These are phyloP conservation scores for Malacoctenus gilli DNA, from an alignment of 2,797 vertebrate species.

Conservation along the genomic window DNA sequence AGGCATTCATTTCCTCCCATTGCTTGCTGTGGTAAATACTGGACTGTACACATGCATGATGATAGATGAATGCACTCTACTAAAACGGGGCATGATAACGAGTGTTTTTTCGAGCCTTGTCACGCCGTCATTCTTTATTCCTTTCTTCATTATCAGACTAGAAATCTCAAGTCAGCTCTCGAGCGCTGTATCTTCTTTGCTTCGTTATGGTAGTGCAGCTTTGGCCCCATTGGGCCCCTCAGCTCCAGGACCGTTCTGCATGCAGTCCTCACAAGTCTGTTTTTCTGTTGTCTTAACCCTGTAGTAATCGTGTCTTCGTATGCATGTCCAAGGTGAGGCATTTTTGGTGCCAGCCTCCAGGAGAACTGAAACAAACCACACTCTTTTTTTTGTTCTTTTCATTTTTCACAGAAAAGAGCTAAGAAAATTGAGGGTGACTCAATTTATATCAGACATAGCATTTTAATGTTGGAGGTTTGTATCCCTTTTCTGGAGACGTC, in stretches of 20 bases:
- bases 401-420: constrained; percentile 95
- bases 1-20: constrained; percentile 44
- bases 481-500: constrained; percentile 64
- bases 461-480: constrained; percentile 99
- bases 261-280: constrained; percentile 50
- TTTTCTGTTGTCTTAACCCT: constrained; percentile 53
- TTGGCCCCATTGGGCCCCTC: constrained; percentile 14
- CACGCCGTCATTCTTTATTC: constrained; percentile 38
- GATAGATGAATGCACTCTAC: constrained; percentile 29
- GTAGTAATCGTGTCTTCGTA: constrained; percentile 32
- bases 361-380: constrained; percentile 67
- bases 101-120: constrained; percentile 28
- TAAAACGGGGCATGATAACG: constrained; percentile 47
- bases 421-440: constrained; percentile 99
- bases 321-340: constrained; percentile 66
- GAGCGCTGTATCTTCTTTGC: constrained; percentile 14
- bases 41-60: constrained; percentile 69
- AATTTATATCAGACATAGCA: constrained; percentile 99
- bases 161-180: constrained; percentile 10
- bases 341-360: constrained; percentile 31
- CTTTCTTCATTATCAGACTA: constrained; percentile 27
- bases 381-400: constrained; percentile 71
- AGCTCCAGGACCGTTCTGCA: constrained; percentile 50
- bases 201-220: constrained; percentile 31
- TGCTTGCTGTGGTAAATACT: constrained; percentile 63